Evolutionary conservation across 2,797 vertebrate species (phyloP).

Genomic region (Malurus leucopterus): DNA sequence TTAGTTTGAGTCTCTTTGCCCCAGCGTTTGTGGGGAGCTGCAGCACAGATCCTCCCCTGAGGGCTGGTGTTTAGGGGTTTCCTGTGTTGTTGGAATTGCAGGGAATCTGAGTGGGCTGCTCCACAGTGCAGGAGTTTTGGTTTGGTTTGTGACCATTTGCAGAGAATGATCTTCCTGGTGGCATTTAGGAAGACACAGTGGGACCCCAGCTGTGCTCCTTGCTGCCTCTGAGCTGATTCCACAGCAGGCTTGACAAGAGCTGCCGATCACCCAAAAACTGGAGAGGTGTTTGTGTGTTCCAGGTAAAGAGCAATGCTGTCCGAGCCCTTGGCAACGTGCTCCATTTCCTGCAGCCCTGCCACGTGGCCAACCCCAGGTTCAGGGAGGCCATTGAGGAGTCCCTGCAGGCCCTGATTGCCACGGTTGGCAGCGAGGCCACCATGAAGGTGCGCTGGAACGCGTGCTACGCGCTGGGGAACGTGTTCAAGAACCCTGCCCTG

Average conservation of each 20-base stretch:
- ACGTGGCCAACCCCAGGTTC: constrained; percentile 84
- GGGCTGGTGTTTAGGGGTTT: not conserved
- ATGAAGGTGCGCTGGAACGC: constrained; percentile 99
- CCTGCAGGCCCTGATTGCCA: constrained; percentile 85
- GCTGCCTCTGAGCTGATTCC: not conserved
- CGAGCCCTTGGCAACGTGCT: constrained; percentile 92
- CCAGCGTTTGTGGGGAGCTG: accelerated
- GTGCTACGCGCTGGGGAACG: constrained; percentile 93
- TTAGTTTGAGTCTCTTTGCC: not conserved
- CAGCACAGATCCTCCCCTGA: not conserved
- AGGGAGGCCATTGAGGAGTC: constrained; percentile 83
- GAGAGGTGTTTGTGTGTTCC: not conserved
- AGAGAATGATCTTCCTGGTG: not conserved
- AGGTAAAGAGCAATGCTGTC: constrained; percentile 94
- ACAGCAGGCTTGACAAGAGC: not conserved
- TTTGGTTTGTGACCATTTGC: not conserved
- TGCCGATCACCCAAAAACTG: accelerated
- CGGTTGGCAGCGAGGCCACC: constrained; percentile 86
- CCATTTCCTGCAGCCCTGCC: constrained; percentile 85
- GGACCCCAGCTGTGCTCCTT: not conserved
- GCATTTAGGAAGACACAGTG: not conserved
- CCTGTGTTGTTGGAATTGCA: not conserved
- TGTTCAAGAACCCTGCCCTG: constrained; percentile 89
- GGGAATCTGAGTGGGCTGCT: not conserved
- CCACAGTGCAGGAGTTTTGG: accelerated